Conservation (phyloP, 2,113 vertebrate genomes). For the Ammodytes marinus region DNA sequence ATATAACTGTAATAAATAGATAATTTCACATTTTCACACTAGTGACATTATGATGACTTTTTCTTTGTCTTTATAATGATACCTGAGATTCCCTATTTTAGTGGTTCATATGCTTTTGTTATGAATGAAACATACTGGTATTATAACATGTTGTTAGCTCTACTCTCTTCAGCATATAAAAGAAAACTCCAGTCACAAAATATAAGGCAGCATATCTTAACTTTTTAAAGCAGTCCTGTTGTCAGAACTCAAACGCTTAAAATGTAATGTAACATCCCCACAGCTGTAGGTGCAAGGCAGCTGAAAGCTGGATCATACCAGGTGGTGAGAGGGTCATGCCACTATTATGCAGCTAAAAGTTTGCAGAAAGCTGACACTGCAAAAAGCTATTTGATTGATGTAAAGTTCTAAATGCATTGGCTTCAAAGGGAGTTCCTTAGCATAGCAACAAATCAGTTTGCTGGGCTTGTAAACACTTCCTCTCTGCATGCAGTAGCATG, state of each 20-base stretch:
- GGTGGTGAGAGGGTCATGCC: constrained; percentile 32
- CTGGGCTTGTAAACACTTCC: not conserved
- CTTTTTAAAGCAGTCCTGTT: not conserved
- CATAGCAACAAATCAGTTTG: not conserved
- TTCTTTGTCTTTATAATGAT: not conserved
- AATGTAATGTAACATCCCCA: constrained; percentile 2
- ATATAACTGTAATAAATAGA: not conserved
- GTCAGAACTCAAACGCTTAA: constrained; percentile 21
- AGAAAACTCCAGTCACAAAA: not conserved
- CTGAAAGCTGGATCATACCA: constrained; percentile 45
- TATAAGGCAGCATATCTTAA: not conserved
- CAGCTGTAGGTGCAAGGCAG: constrained; percentile 34
- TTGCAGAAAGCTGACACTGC: constrained; percentile 24
- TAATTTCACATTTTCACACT: not conserved
- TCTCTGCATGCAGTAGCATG: not conserved
- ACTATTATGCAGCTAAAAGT: constrained; percentile 27
- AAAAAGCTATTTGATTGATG: constrained; percentile 34
- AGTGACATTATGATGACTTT: not conserved
- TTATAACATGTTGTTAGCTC: not conserved
- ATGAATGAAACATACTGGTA: not conserved
- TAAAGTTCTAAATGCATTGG: constrained; percentile 16
- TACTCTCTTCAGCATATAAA: too few species aligned
- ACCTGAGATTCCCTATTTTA: not conserved
- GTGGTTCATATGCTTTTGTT: not conserved
- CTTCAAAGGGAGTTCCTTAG: constrained; percentile 35